Percentiles rank a stretch among this genome's conserved stretches.
Conservation (phyloP, 2,797 vertebrate genomes). For the Mormyrops attenuatus region DNA sequence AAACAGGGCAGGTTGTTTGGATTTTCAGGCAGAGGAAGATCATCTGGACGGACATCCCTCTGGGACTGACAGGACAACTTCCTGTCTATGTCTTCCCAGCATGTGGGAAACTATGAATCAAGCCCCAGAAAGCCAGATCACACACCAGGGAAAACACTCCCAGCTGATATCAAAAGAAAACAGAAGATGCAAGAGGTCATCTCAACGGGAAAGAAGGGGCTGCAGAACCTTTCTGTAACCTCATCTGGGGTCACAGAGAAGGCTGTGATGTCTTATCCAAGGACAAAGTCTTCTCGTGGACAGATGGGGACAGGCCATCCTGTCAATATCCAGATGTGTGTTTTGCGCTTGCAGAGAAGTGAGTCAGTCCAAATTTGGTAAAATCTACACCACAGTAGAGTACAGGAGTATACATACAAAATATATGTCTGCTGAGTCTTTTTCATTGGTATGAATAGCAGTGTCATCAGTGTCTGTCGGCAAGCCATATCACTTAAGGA, state of each 20-base stretch:
- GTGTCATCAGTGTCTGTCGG: background rate
- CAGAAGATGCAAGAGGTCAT: background rate
- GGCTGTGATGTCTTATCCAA: background rate
- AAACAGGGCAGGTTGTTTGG: background rate
- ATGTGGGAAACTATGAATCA: background rate
- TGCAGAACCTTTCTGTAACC: background rate
- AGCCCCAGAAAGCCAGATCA: background rate
- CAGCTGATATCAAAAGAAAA: background rate
- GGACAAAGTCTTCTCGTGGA: background rate
- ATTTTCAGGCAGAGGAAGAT: background rate
- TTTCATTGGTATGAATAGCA: background rate
- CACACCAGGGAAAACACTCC: background rate
- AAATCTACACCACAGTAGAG: background rate
- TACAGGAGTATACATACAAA: background rate
- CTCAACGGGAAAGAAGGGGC: background rate
- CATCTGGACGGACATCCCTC: background rate
- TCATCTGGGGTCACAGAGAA: background rate
- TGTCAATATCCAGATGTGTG: background rate
- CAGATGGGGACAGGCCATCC: background rate
- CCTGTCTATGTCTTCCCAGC: constrained; percentile 1
- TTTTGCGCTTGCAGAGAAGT: background rate
- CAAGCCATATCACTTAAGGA: background rate
- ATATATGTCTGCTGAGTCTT: background rate
- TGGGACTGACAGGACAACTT: background rate
- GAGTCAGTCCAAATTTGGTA: background rate